Base-by-base conservation (phyloP, 2,797 vertebrate genomes). In the Gila robusta region DNA sequence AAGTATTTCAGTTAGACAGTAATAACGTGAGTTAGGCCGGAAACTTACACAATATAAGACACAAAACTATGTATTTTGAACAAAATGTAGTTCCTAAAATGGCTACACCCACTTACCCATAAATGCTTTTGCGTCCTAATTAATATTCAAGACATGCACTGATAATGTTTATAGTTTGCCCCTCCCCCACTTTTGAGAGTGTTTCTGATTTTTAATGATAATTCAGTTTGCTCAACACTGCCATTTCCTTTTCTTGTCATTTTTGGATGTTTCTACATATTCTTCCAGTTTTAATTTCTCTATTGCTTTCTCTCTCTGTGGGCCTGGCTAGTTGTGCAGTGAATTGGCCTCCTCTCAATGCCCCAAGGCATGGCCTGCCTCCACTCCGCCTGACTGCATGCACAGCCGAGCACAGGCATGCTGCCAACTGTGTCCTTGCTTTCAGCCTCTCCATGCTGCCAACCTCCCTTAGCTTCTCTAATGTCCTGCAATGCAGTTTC, bases 321-420 rank as follows among this genome's bases (percentile, higher is more conserved):
- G 62, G 70, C 78, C 71, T 66, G 83, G 82, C 74, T 83, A 83
- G 47, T 81, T 72, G 79, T 88, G 90, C 88, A 91, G 91, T 86
- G 88, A 91, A 91, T 89, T 93, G 93, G 92, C 93, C 93, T 95
- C 91, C 89, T 94, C 94, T 95, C 92, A 91, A 84, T 93, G 94
- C 93, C 93, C 93, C 91, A 88, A 90, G 94, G 94, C 92, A 89
- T 93, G 86, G 93, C 93, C 92, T 94, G 91, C 90, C 93, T 93
- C 93, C 91, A 72, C 89, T 94, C 93, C 88, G 92, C 92, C 92
- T 92, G 90, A 91, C 90, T 93, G 91, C 89, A 84, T 88, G 89
- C 86, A 89, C 78, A 74, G 79, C 73, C 74, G 62, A 88, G 86
- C 86, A 26, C 87, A 84, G 86, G 88, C 91, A 88, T 52, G 69